These are phyloP conservation scores for Buphagus erythrorhynchus DNA, from an alignment of 2,797 vertebrate species.

Conservation along the genomic window DNA sequence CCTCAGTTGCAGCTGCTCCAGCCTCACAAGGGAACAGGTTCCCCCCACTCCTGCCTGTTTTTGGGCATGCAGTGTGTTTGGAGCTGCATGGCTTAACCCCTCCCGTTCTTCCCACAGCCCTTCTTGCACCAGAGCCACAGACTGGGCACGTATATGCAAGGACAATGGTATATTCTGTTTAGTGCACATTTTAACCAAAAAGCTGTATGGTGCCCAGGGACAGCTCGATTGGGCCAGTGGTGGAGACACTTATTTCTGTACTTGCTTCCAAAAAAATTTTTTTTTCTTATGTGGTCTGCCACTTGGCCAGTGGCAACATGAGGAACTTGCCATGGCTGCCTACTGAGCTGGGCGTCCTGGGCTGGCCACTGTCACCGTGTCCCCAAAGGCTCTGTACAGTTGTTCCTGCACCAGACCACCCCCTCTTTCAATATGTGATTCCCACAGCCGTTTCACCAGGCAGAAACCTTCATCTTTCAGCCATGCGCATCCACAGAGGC, in stretches of 20 bases:
- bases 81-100: not conserved
- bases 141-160: not conserved
- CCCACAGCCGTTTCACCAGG: not conserved
- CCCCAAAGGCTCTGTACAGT: not conserved
- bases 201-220: not conserved
- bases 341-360: not conserved
- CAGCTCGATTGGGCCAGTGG: not conserved
- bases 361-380: not conserved
- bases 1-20: slow-evolving; percentile 18
- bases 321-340: not conserved
- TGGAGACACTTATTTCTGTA: not conserved
- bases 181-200: not conserved
- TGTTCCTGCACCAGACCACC: not conserved
- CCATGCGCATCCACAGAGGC: not conserved
- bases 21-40: not conserved
- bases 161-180: not conserved
- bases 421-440: not conserved
- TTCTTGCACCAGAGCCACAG: not conserved
- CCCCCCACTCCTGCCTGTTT: not conserved
- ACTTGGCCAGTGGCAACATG: not conserved
- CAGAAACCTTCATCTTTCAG: not conserved
- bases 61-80: not conserved
- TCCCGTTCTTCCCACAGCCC: not conserved
- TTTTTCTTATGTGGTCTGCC: not conserved
- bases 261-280: not conserved